A percentile compares a stretch with the other conserved stretches of the same genome.
Evolutionary conservation across 2,797 vertebrate species (phyloP).

Genomic region (Iguana delicatissima): DNA sequence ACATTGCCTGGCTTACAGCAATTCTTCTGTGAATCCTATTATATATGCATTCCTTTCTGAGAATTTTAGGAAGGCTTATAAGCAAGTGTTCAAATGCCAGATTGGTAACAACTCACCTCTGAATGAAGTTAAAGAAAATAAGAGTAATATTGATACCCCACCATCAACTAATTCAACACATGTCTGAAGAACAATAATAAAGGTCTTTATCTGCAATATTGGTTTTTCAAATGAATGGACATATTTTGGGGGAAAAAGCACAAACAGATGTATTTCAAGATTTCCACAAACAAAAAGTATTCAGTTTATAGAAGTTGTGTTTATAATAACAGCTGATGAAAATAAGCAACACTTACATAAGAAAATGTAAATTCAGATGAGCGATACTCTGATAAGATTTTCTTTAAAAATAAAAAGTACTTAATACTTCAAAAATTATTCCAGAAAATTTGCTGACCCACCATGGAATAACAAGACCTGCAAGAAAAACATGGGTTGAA

Average conservation of each 20-base stretch:
- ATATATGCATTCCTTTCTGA: constrained; percentile 98
- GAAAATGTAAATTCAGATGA: not conserved
- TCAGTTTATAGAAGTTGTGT: constrained; percentile 8
- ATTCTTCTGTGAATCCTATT: constrained; percentile 97
- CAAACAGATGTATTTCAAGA: not conserved
- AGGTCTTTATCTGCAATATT: not conserved
- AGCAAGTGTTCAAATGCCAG: constrained; percentile 94
- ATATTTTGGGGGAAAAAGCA: not conserved
- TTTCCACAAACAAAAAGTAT: not conserved
- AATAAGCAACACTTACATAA: not conserved
- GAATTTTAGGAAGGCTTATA: constrained; percentile 97
- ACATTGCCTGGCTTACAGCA: constrained; percentile 98
- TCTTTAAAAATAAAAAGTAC: not conserved
- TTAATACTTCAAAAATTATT: constrained; percentile 26
- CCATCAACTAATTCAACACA: constrained; percentile 94
- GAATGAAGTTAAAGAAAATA: constrained; percentile 87
- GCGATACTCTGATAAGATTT: constrained; percentile 11
- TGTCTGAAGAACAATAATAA: constrained; percentile 81
- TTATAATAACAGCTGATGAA: constrained; percentile 39
- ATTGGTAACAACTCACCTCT: constrained; percentile 77
- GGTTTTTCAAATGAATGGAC: constrained; percentile 26
- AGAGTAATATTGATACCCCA: constrained; percentile 87
- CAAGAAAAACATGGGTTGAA: too few species aligned
- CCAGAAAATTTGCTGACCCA: constrained; percentile 11
- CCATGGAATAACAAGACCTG: too few species aligned